Evolutionary conservation across 2,797 vertebrate species (phyloP).

Genomic region (Novumbra hubbsi): DNA sequence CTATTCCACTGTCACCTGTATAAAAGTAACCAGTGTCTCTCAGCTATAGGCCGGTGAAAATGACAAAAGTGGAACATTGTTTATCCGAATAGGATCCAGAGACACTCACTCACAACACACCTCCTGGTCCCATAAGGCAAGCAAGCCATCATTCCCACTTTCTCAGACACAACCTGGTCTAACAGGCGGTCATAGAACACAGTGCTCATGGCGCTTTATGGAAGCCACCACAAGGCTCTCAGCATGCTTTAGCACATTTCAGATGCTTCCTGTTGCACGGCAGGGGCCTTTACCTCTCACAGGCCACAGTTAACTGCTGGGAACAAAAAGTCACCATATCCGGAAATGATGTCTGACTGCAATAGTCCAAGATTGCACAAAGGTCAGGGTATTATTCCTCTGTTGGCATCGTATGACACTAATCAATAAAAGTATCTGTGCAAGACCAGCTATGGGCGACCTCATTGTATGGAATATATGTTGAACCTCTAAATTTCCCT

Average conservation of each 20-base stretch:
- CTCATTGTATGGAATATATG: no score
- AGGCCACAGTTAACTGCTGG: slow-evolving; percentile 34
- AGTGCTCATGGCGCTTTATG: slow-evolving; percentile 13
- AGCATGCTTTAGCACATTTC: slow-evolving; percentile 53
- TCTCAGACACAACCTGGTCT: neutral
- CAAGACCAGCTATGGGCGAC: neutral
- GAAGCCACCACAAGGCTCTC: slow-evolving; percentile 51
- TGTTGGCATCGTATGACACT: neutral
- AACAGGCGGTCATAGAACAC: neutral
- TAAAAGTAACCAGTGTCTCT: slow-evolving; percentile 26
- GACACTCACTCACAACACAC: slow-evolving; percentile 21
- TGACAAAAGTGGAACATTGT: neutral
- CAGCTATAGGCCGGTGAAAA: neutral
- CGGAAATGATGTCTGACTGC: neutral
- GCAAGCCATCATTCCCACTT: neutral
- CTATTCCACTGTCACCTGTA: slow-evolving; percentile 19
- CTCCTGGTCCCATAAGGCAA: slow-evolving; percentile 13
- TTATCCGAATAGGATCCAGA: slow-evolving; percentile 2
- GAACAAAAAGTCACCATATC: slow-evolving; percentile 19
- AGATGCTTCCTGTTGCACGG: slow-evolving; percentile 58
- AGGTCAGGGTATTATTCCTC: neutral
- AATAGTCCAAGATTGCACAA: neutral
- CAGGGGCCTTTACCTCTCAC: slow-evolving; percentile 32
- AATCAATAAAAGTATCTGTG: neutral
- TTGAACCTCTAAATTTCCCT: no score